Percentiles rank a stretch among this genome's conserved stretches.
Evolutionary conservation across 2,888 invertebrate genomes (phyloP).

Genomic region (Phragmatobia fuliginosa): DNA sequence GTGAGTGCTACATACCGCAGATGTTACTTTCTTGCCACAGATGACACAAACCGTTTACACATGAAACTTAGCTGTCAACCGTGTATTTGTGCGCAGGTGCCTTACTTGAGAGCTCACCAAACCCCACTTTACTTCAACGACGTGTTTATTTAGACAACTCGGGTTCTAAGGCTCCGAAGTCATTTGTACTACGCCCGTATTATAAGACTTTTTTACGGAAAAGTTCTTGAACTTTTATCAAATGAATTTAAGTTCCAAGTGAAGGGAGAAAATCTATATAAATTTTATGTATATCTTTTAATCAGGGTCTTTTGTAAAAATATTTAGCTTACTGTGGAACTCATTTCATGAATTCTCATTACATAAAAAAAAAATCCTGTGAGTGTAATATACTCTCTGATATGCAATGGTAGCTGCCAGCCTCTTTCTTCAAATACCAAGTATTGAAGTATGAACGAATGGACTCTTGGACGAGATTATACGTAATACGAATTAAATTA

Average conservation of each 20-base stretch:
- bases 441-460: too few species aligned
- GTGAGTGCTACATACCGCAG: background rate
- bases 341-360: background rate
- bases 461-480: too few species aligned
- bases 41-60: constrained; percentile 23
- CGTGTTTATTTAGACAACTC: constrained; percentile 46
- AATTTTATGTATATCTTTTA: constrained; percentile 3
- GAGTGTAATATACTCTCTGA: too few species aligned
- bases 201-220: constrained; percentile 31
- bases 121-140: constrained; percentile 1
- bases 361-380: too few species aligned
- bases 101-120: constrained; percentile 6
- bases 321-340: background rate
- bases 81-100: constrained; percentile 14
- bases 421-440: too few species aligned
- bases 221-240: constrained; percentile 29
- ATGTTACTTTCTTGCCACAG: background rate
- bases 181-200: constrained; percentile 49
- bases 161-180: constrained; percentile 19
- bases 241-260: constrained; percentile 12
- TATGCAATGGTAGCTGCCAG: too few species aligned
- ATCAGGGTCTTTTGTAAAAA: background rate
- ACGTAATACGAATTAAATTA: too few species aligned
- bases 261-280: background rate
- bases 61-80: constrained; percentile 15